A percentile compares a stretch with the other conserved stretches of the same genome.
These are phyloP conservation scores for Luehdorfia chinensis DNA, from an alignment of 1,140 invertebrate species.

Conservation along the genomic window DNA sequence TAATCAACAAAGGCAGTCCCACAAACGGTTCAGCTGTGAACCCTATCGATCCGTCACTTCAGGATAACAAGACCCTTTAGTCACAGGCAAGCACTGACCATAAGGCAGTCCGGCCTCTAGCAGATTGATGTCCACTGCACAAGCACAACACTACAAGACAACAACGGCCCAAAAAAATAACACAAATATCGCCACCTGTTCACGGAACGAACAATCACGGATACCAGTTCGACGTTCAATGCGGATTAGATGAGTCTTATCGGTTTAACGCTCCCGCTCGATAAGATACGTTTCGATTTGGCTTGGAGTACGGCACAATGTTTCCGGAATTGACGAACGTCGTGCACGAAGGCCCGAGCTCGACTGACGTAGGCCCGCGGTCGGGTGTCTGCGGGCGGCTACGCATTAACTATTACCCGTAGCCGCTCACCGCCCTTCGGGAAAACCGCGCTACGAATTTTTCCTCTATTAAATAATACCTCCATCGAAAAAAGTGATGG, in stretches of 20 bases:
- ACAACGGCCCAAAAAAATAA: background rate
- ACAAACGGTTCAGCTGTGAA: slow-evolving; percentile 54
- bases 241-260: slow-evolving; percentile 18
- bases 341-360: slow-evolving; percentile 32
- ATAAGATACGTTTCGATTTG: slow-evolving; percentile 34
- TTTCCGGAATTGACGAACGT: slow-evolving; percentile 24
- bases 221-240: too few relatives aligned
- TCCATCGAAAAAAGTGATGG: slow-evolving; percentile 15
- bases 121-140: background rate
- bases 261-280: slow-evolving; percentile 21
- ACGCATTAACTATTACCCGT: slow-evolving; percentile 40
- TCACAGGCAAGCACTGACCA: background rate
- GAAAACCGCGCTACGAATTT: slow-evolving; percentile 50
- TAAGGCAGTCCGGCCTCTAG: background rate
- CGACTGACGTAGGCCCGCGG: slow-evolving; percentile 54
- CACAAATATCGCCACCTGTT: background rate
- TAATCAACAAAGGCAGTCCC: slow-evolving; percentile 33
- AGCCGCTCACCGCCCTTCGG: slow-evolving; percentile 58
- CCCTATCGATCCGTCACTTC: slow-evolving; percentile 46
- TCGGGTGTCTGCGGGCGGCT: slow-evolving; percentile 23
- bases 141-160: slow-evolving; percentile 1
- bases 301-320: slow-evolving; percentile 29
- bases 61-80: background rate
- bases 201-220: too few relatives aligned
- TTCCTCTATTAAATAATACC: slow-evolving; percentile 26